Percentiles rank a stretch among this genome's conserved stretches.
Evolutionary conservation across 2,113 vertebrate species (phyloP).

Genomic region (Clarias macrocephalus): DNA sequence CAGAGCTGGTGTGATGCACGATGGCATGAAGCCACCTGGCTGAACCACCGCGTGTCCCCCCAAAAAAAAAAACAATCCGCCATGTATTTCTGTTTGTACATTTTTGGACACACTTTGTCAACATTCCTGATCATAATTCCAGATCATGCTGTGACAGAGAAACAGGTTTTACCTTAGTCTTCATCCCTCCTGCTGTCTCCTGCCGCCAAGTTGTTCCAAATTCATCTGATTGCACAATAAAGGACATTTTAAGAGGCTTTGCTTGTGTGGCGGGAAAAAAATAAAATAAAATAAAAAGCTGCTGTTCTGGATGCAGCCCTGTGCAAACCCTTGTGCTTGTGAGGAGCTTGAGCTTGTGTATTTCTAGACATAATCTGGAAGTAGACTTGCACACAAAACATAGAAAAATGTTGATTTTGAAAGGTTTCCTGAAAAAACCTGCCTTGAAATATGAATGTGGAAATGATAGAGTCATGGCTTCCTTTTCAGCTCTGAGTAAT

Average conservation of each 20-base stretch:
- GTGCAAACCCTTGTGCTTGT: slow-evolving; percentile 42
- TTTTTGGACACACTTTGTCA: background rate
- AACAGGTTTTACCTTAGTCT: slow-evolving; percentile 9
- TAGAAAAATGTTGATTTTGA: background rate
- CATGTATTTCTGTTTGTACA: background rate
- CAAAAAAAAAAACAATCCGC: slow-evolving; percentile 7
- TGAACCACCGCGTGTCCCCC: background rate
- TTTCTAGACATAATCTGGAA: background rate
- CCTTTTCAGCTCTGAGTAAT: background rate
- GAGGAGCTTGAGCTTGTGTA: slow-evolving; percentile 33
- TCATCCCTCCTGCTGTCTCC: background rate
- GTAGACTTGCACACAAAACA: background rate
- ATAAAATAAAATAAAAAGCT: background rate
- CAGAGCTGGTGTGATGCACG: slow-evolving; percentile 13
- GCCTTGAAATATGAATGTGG: background rate
- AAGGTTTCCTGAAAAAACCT: background rate
- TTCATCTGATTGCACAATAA: slow-evolving; percentile 57
- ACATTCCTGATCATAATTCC: background rate
- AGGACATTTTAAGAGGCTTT: slow-evolving; percentile 52
- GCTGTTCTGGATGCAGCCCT: background rate
- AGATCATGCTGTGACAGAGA: background rate
- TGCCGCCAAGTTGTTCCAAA: background rate
- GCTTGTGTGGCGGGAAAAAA: background rate
- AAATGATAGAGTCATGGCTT: background rate
- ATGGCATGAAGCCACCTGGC: slow-evolving; percentile 9